phyloP scores from a whole-genome alignment of 2,113 vertebrate genomes.

The Vulpes ferrilata region DNA sequence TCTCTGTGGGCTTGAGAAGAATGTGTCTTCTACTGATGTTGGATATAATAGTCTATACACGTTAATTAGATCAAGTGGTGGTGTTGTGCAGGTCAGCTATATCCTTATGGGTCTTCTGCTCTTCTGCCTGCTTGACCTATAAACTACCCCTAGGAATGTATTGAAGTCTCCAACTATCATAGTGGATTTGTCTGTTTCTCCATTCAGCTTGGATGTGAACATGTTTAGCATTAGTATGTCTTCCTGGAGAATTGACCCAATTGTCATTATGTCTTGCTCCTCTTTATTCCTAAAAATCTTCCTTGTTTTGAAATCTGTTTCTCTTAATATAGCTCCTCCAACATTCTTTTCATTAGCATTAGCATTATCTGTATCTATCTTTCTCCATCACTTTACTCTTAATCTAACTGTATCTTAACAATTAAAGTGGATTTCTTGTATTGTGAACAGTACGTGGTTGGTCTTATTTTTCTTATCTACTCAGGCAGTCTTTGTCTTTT shows the following conservation, averaged over 20 bases:
- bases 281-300: background rate
- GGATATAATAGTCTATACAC: background rate
- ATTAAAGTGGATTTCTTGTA: background rate
- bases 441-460: background rate
- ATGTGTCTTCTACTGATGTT: background rate
- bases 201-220: background rate
- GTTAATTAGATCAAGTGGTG: background rate
- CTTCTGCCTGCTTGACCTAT: constrained; percentile 2
- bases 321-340: background rate
- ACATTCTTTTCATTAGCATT: background rate
- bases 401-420: background rate
- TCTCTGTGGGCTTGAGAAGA: background rate
- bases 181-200: background rate
- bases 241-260: background rate
- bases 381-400: background rate
- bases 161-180: background rate
- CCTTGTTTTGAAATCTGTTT: background rate
- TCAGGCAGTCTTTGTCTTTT: background rate
- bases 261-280: background rate
- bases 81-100: background rate
- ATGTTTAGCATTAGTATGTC: background rate
- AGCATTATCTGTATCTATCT: background rate
- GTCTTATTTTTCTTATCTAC: background rate
- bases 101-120: background rate
- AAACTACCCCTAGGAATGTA: background rate